Conservation (phyloP, 2,797 vertebrate species). For the Poliocrania exsul region DNA sequence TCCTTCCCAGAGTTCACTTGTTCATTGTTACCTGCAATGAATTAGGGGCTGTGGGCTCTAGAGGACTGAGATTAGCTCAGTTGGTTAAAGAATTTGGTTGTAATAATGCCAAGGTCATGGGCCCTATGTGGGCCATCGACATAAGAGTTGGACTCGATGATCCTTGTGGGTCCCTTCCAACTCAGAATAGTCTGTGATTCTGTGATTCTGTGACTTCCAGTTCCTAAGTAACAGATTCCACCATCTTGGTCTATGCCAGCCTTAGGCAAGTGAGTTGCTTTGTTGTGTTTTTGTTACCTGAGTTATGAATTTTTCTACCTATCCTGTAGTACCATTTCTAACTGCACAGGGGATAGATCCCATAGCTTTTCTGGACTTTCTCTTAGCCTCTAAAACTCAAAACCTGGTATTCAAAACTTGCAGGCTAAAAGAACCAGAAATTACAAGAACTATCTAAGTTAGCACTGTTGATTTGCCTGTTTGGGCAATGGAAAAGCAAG, state of each 20-base stretch:
- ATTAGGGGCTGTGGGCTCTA: background rate
- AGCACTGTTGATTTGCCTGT: background rate
- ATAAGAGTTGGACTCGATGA: too few relatives aligned
- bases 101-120: too few relatives aligned
- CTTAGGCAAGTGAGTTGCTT: background rate
- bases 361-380: background rate
- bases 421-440: background rate
- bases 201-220: background rate
- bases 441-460: background rate
- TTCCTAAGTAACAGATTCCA: background rate
- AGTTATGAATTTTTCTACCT: background rate
- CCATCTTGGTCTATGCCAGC: background rate
- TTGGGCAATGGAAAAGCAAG: background rate
- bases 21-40: background rate
- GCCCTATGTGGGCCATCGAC: too few relatives aligned
- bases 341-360: fast-evolving
- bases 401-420: background rate
- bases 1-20: background rate
- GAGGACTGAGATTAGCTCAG: too few relatives aligned
- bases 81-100: too few relatives aligned
- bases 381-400: background rate
- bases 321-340: background rate
- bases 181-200: too few relatives aligned
- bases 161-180: too few relatives aligned
- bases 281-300: background rate